Percentiles rank a stretch among this genome's conserved stretches.
phyloP scores from a whole-genome alignment of 2,113 vertebrate species.

The Gallinago paraguaiae region DNA sequence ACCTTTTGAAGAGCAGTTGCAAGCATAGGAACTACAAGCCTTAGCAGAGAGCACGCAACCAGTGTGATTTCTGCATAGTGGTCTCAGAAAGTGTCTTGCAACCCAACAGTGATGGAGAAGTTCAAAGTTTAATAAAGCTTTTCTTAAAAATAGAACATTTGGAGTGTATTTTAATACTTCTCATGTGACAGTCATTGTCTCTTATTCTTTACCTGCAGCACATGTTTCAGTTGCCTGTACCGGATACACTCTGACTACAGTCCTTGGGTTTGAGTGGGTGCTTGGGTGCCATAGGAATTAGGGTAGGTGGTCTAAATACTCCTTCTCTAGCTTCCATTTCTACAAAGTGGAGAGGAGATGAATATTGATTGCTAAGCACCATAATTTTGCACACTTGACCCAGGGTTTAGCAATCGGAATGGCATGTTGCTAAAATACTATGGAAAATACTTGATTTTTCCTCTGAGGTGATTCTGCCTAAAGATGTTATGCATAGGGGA shows the following conservation, averaged over 20 bases:
- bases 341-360: background rate
- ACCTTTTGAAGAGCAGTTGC: background rate
- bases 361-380: background rate
- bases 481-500: background rate
- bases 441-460: background rate
- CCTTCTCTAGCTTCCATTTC: background rate
- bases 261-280: background rate
- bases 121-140: background rate
- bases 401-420: background rate
- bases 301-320: background rate
- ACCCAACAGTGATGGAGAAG: background rate
- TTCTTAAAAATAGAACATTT: background rate
- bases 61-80: accelerated
- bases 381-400: background rate
- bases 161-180: background rate
- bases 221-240: background rate
- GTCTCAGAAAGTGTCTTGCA: background rate
- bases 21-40: background rate
- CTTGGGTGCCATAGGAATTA: background rate
- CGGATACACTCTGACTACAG: background rate
- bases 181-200: background rate
- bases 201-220: background rate
- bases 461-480: background rate
- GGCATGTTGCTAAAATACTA: background rate
- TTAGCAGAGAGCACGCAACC: background rate